These are phyloP conservation scores for Pomacea maculata DNA, from an alignment of 1,140 invertebrate species.

Conservation along the genomic window DNA sequence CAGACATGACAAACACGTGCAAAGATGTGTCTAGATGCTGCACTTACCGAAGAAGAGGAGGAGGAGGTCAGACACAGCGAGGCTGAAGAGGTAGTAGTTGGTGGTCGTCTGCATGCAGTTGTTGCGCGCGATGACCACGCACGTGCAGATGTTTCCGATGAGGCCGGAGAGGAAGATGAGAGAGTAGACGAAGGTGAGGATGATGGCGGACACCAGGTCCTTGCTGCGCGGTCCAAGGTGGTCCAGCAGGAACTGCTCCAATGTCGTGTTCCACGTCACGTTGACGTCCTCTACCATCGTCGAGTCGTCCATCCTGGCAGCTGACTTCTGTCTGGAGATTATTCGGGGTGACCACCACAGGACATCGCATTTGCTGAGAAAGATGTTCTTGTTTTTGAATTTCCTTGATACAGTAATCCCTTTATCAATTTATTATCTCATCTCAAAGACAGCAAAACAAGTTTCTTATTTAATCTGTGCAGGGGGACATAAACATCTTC, in stretches of 20 bases:
- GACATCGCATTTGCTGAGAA: neutral
- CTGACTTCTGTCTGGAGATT: neutral
- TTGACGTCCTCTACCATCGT: neutral
- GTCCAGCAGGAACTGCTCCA: slow-evolving; percentile 30
- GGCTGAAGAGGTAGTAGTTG: slow-evolving; percentile 91
- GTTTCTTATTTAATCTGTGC: neutral
- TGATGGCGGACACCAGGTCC: slow-evolving; percentile 31
- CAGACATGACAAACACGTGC: neutral
- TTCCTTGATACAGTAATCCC: too few relatives aligned
- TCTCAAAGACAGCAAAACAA: too few relatives aligned
- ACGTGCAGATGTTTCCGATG: slow-evolving; percentile 59
- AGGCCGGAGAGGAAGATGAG: slow-evolving; percentile 55
- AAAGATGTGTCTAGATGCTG: neutral
- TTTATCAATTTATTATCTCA: neutral
- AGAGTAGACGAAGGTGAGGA: slow-evolving; percentile 50
- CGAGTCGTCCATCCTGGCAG: neutral
- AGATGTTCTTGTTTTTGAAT: neutral
- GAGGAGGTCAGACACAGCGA: slow-evolving; percentile 92
- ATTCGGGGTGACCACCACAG: neutral
- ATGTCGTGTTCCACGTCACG: slow-evolving; percentile 6
- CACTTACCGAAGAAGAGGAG: slow-evolving; percentile 73
- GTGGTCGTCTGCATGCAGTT: slow-evolving; percentile 75
- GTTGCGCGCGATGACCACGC: slow-evolving; percentile 55
- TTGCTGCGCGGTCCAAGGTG: slow-evolving; percentile 37
- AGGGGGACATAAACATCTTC: too few relatives aligned